phyloP scores from a whole-genome alignment of 2,888 invertebrate genomes.

The Hypsopygia costalis region DNA sequence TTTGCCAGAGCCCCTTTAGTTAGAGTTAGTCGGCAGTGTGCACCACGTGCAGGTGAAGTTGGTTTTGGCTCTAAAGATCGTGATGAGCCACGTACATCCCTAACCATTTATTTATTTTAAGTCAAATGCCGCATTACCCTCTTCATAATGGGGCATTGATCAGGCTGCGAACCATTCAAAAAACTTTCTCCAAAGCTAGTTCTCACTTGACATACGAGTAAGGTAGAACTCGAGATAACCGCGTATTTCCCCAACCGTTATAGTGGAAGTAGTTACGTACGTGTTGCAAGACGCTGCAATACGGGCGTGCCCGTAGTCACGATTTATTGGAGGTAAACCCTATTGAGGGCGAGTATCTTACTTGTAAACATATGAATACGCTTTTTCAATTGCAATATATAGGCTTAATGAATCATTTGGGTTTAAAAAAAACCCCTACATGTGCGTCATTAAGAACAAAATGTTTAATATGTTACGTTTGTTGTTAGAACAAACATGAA shows the following conservation, averaged over 20 bases:
- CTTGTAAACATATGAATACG: constrained; percentile 3
- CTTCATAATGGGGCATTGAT: too few relatives aligned
- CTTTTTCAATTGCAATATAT: neutral
- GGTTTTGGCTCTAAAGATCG: too few relatives aligned
- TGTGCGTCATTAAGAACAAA: neutral
- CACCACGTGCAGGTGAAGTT: too few relatives aligned
- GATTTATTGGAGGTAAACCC: neutral
- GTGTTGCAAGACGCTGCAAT: neutral
- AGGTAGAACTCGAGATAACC: neutral
- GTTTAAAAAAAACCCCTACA: constrained; percentile 1
- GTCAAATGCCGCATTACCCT: too few relatives aligned
- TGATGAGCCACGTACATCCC: too few relatives aligned
- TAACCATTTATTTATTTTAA: too few relatives aligned
- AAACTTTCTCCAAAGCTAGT: neutral
- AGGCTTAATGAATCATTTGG: constrained; percentile 1
- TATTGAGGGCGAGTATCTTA: neutral
- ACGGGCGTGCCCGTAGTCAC: neutral
- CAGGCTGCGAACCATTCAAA: neutral
- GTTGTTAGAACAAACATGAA: neutral
- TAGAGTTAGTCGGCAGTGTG: too few relatives aligned
- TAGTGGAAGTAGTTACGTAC: neutral
- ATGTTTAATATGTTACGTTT: neutral
- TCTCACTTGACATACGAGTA: neutral
- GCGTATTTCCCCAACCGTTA: constrained; percentile 6
- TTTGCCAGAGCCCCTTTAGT: too few relatives aligned